phyloP scores from a whole-genome alignment of 1,140 invertebrate genomes.

The Bombus confusus region DNA sequence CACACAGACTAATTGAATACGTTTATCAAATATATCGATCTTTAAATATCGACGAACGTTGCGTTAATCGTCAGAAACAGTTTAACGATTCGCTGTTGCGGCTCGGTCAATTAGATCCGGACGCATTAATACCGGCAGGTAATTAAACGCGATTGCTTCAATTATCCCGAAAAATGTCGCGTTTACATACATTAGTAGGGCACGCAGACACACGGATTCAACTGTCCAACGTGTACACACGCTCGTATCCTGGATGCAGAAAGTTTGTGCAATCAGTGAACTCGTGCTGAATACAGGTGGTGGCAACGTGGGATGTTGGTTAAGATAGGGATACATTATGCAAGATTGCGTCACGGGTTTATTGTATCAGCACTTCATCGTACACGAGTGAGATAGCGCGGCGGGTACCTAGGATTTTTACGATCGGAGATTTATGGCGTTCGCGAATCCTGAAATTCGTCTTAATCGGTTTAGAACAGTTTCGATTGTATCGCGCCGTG shows the following conservation, averaged over 20 bases:
- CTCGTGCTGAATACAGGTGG: conserved; percentile 75
- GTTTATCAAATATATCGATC: neutral
- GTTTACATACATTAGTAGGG: conserved; percentile 17
- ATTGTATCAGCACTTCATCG: conserved; percentile 79
- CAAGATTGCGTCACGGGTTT: conserved; percentile 77
- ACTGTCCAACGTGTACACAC: conserved; percentile 49
- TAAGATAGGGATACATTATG: conserved; percentile 73
- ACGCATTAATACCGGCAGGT: neutral
- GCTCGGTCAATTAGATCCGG: neutral
- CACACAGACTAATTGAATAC: neutral
- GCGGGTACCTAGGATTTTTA: conserved; percentile 35
- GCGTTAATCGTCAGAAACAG: neutral
- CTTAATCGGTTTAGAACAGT: conserved; percentile 49
- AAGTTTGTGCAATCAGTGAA: conserved; percentile 76
- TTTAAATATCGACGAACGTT: no score
- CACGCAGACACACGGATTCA: conserved; percentile 37
- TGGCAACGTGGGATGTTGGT: conserved; percentile 75
- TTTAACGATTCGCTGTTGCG: no score
- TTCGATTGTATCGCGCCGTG: conserved; percentile 45
- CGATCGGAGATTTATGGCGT: conserved; percentile 39
- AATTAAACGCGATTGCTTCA: neutral
- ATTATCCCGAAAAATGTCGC: conserved; percentile 16
- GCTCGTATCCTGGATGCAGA: conserved; percentile 69
- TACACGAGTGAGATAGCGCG: conserved; percentile 55
- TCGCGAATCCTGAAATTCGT: conserved; percentile 49